Base-by-base conservation (phyloP, 1,140 invertebrate species). In the Drosophila nigromelanica region DNA sequence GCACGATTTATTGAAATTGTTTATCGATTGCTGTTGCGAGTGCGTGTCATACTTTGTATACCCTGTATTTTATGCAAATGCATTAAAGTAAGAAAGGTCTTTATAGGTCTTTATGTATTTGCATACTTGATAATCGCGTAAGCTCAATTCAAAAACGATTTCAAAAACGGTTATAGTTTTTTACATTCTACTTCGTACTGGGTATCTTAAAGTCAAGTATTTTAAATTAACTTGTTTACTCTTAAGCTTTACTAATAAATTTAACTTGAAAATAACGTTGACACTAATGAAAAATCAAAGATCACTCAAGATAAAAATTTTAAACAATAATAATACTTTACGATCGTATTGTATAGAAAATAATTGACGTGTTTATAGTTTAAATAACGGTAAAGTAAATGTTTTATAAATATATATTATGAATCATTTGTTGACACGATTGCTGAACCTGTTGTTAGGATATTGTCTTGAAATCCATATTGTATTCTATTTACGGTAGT, bases 1-100 rank as follows among this genome's bases (percentile, higher is more conserved):
- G 76, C 82, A 87, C 82, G 82, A 87, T 87, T 87, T 87, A 82
- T 87, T 71, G 72, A 73, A 87, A 82, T 82, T 73, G 73, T 67
- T 76, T 64, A 52, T 59, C 51, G 82, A 76, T 87, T 75, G 78
- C 52, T 80, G 69, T 72, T 37, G 8, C 24, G 55, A 66, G 62
- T 67, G 35, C 52, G 33, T 21, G 3, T 45, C 30, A 43, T 42
- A 30, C 43, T 5, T 50, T 50, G 40, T 12, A 73, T 60, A 68
- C 64, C 18, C 48, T 42, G 42, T 27, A 27, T 48, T 18, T 11
- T 56, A 18, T 33, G 35, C 18, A 52, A 37, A 21, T 52, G 51
- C 15, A 7, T 5, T 24, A 2, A 24, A 24, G 10, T 8, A 15
- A 27, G 12, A 14, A 21, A 15, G 39, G 27, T 24, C 11, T 18